Evolutionary conservation across 35 echinoderm and acorn worm genomes (phyloP).

Genomic region (Apostichopus japonicus): DNA sequence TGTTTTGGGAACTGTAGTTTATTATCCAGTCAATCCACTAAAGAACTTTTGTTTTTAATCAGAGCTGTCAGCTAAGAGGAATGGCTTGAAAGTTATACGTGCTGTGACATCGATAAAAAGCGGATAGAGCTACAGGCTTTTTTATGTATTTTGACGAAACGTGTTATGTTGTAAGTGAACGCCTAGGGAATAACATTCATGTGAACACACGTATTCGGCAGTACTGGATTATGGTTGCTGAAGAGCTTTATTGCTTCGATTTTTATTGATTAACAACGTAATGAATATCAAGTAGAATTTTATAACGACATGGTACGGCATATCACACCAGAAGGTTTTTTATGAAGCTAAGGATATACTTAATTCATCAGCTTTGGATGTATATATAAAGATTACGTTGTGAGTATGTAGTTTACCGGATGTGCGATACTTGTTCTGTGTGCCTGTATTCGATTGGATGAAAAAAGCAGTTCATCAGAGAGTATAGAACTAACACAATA

Average conservation of each 20-base stretch:
- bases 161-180: not conserved
- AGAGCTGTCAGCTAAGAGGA: not conserved
- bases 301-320: not conserved
- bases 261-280: slow-evolving; percentile 15
- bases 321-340: not conserved
- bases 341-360: not conserved
- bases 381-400: not conserved
- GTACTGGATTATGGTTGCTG: not conserved
- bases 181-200: slow-evolving; percentile 10
- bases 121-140: not conserved
- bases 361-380: not conserved
- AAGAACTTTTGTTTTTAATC: slow-evolving; percentile 3
- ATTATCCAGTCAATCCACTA: not conserved
- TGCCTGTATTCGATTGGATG: too few relatives aligned
- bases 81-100: not conserved
- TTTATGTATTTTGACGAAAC: not conserved
- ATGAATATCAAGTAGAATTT: not conserved
- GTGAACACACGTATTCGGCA: not conserved
- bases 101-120: not conserved
- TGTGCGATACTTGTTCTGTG: not conserved
- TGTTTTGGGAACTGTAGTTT: too few relatives aligned
- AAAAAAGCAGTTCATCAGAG: too few relatives aligned
- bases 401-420: not conserved
- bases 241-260: slow-evolving; percentile 14
- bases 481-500: too few relatives aligned